phyloP scores from a whole-genome alignment of 2,888 invertebrate species.

The Calliphora vomitoria region DNA sequence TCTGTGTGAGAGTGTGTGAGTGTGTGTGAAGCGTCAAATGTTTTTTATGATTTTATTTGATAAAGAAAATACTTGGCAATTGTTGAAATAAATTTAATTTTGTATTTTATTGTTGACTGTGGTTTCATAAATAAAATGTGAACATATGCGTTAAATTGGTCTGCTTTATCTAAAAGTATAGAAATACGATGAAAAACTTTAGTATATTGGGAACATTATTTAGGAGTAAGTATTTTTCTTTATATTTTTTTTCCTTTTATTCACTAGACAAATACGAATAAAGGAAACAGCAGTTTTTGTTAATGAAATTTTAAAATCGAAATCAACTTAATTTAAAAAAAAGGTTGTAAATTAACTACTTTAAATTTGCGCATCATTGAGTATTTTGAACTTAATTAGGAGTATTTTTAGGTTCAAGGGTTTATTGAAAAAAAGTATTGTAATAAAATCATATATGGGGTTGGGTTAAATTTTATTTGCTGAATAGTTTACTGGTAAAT shows the following conservation, averaged over 20 bases:
- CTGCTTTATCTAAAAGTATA: conserved; percentile 27
- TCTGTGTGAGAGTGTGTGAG: too few relatives aligned
- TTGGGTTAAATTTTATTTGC: too few relatives aligned
- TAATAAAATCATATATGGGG: too few relatives aligned
- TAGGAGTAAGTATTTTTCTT: neutral
- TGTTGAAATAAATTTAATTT: conserved; percentile 70
- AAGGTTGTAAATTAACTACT: neutral
- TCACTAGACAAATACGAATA: neutral
- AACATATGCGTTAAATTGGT: conserved; percentile 70
- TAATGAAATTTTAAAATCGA: neutral
- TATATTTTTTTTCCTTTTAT: neutral
- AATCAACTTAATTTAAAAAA: neutral
- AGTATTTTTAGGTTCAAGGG: too few relatives aligned
- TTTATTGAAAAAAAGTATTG: too few relatives aligned
- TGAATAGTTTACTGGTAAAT: too few relatives aligned
- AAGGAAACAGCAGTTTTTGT: neutral
- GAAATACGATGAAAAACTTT: neutral
- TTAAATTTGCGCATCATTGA: too few relatives aligned
- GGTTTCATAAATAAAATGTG: conserved; percentile 65
- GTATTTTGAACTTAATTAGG: too few relatives aligned
- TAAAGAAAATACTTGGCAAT: conserved; percentile 64
- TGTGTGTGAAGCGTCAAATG: conserved; percentile 54
- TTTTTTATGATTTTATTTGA: conserved; percentile 67
- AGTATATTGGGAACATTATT: neutral
- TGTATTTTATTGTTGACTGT: conserved; percentile 67